phyloP scores from a whole-genome alignment of 2,888 invertebrate genomes.

The Anoplius nigerrimus region DNA sequence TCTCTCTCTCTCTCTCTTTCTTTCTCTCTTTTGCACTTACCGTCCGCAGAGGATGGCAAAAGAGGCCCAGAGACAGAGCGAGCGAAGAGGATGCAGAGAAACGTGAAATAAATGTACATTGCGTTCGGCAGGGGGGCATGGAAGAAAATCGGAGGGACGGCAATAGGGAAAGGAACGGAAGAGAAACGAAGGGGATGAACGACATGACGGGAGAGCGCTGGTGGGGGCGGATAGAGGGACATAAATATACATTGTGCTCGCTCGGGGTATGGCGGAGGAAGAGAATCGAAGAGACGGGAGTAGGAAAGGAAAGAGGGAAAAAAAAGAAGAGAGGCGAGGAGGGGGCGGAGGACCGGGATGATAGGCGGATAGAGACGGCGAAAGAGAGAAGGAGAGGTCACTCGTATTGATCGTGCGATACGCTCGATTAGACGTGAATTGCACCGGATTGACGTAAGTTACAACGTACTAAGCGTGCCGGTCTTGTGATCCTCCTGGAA shows the following conservation, averaged over 20 bases:
- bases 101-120: background rate
- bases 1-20: too few species aligned
- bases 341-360: too few species aligned
- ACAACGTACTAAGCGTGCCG: slow-evolving; percentile 54
- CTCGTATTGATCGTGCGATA: slow-evolving; percentile 65
- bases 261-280: background rate
- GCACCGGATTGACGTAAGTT: slow-evolving; percentile 64
- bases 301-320: slow-evolving; percentile 10
- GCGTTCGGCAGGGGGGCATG: background rate
- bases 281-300: slow-evolving; percentile 2
- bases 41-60: too few species aligned
- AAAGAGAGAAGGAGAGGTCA: slow-evolving; percentile 32
- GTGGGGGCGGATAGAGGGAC: background rate
- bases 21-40: too few species aligned
- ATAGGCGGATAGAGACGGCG: background rate
- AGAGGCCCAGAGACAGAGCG: too few species aligned
- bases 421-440: slow-evolving; percentile 68
- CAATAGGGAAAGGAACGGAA: slow-evolving; percentile 1
- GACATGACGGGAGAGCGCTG: background rate
- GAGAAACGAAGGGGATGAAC: background rate
- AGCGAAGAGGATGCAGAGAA: background rate
- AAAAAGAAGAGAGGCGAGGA: slow-evolving; percentile 5
- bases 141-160: background rate
- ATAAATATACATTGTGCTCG: too few species aligned
- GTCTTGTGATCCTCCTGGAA: slow-evolving; percentile 34